These are phyloP conservation scores for Limnephilus lunatus DNA, from an alignment of 2,888 invertebrate genomes.

Conservation along the genomic window DNA sequence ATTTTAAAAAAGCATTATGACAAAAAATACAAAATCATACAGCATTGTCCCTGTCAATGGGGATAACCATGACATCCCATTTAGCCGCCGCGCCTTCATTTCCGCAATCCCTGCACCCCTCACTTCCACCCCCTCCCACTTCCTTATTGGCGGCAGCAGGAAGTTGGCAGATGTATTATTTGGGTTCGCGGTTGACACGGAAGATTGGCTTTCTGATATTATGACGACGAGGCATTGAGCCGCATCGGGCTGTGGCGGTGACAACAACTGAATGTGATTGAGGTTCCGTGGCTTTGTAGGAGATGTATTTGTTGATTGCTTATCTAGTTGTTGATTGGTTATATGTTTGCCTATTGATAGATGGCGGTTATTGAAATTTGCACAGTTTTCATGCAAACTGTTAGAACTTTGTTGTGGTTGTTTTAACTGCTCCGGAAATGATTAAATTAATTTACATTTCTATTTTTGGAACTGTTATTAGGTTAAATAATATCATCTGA, in stretches of 20 bases:
- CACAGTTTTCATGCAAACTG: background rate
- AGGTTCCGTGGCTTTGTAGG: background rate
- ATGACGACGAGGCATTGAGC: background rate
- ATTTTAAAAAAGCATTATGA: background rate
- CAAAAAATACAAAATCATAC: background rate
- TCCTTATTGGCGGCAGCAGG: slow-evolving; percentile 31
- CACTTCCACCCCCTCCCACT: background rate
- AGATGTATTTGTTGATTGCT: background rate
- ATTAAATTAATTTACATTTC: background rate
- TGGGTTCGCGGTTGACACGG: slow-evolving; percentile 32
- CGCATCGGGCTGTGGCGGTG: background rate
- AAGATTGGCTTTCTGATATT: slow-evolving; percentile 40
- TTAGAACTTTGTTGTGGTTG: background rate
- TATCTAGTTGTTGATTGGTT: slow-evolving; percentile 13
- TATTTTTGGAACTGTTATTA: no score
- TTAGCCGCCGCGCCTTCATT: background rate
- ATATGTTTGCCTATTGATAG: background rate
- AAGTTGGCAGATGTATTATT: slow-evolving; percentile 13
- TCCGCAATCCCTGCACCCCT: background rate
- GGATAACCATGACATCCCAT: background rate
- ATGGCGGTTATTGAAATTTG: background rate
- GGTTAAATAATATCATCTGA: no score
- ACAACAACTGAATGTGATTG: slow-evolving; percentile 9
- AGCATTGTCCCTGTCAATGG: background rate
- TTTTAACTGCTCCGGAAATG: background rate